Evolutionary conservation across 2,888 invertebrate genomes (phyloP), one percentile per base, ranked within the genome.

Genomic region (Noctua pronuba): DNA sequence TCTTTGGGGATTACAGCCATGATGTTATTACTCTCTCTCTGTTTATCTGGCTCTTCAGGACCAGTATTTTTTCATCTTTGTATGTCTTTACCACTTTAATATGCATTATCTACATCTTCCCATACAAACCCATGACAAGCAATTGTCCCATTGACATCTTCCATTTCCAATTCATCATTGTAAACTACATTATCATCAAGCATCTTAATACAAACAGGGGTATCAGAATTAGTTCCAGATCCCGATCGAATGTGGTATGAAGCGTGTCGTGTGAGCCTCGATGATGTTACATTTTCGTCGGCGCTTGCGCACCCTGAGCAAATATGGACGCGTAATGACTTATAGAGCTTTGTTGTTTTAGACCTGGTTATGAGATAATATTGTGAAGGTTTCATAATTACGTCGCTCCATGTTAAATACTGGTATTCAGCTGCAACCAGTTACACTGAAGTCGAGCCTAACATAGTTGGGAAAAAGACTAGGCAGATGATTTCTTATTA

Each of bases 271-370:
- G 76, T 70, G 71, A 83, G 65, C 67, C 84, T 75, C 74, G 31
- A 65, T 73, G 70, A 83, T 76, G 75, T 75, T 86, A 82, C 79
- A 73, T 83, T 83, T 82, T 83, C 82, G 73, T 78, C 75, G 86
- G 84, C 86, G 84, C 82, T 67, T 74, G 89, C 88, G 85, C 88
- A 84, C 83, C 82, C 89, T 92, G 92, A 89, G 92, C 92, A 94
- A 94, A 94, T 92, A 94, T 92, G 91, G 90, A 89, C 85, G 84
- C 87, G 88, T 93, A 94, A 94, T 93, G 92, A 92, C 89, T 80
- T 88, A 79, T 88, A 93, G 92, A 90, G 68, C 49, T 75, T 73
- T 5, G 31, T 21, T 86, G 13, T 2, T 41, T 8, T 83, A 93
- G 93, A 93, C 49, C 7, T 75, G 88, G 13, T 28, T 35, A 31